A percentile compares a stretch with the other conserved stretches of the same genome.
These are phyloP conservation scores for Dipodomys ordii DNA, from an alignment of 2,113 vertebrate species.

Conservation along the genomic window DNA sequence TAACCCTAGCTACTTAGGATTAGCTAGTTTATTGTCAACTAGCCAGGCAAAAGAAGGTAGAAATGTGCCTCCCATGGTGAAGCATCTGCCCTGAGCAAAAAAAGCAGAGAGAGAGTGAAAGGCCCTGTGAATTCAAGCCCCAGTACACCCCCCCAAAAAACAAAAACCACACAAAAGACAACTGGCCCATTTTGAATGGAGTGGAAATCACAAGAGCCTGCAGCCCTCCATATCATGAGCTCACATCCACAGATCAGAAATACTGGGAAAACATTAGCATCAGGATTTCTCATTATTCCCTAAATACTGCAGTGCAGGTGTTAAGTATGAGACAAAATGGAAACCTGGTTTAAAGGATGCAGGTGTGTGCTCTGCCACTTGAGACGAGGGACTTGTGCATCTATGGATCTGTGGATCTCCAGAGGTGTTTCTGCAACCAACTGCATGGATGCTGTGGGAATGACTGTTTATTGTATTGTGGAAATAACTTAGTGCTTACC, in stretches of 20 bases:
- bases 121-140: too few relatives aligned
- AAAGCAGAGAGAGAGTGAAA: too few relatives aligned
- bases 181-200: not conserved
- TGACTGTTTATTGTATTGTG: not conserved
- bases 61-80: too few relatives aligned
- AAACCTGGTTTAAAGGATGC: not conserved
- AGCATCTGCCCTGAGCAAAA: too few relatives aligned
- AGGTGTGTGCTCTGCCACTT: too few relatives aligned
- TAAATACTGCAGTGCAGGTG: too few relatives aligned
- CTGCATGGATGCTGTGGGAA: not conserved
- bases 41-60: too few relatives aligned
- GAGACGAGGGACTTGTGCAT: not conserved
- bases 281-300: not conserved
- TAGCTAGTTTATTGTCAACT: too few relatives aligned
- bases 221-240: not conserved
- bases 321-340: not conserved
- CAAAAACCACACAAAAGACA: not conserved
- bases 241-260: not conserved
- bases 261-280: not conserved
- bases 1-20: too few relatives aligned
- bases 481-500: not conserved
- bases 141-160: too few relatives aligned
- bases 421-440: not conserved
- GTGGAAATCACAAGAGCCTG: not conserved
- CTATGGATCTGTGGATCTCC: not conserved